Evolutionary conservation across 2,888 invertebrate genomes (phyloP).

Genomic region (Scotopteryx bipunctaria): DNA sequence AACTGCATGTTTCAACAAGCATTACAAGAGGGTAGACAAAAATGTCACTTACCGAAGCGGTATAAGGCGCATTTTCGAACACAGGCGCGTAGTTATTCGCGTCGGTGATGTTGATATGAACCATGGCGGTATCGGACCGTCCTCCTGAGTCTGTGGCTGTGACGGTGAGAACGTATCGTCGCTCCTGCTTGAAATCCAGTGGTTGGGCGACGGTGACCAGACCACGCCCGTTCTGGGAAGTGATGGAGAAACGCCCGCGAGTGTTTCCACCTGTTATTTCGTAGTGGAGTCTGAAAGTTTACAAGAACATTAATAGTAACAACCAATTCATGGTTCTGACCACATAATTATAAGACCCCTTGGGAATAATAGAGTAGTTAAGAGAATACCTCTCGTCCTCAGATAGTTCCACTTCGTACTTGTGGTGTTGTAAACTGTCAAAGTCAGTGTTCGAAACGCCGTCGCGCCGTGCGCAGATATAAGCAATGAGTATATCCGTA

Average conservation of each 20-base stretch:
- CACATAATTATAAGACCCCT: too few relatives aligned
- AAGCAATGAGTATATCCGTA: too few relatives aligned
- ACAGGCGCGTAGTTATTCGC: slow-evolving; percentile 97
- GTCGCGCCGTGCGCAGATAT: too few relatives aligned
- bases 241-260: slow-evolving; percentile 93
- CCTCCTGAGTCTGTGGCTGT: slow-evolving; percentile 96
- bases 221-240: slow-evolving; percentile 94
- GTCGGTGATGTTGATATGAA: slow-evolving; percentile 96
- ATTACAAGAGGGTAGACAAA: background rate
- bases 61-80: slow-evolving; percentile 96
- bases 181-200: slow-evolving; percentile 95
- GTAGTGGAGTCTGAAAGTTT: slow-evolving; percentile 87
- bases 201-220: slow-evolving; percentile 94
- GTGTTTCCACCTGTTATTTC: slow-evolving; percentile 93
- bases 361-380: too few relatives aligned
- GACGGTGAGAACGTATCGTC: slow-evolving; percentile 92
- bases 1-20: too few relatives aligned
- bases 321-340: background rate
- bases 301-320: background rate
- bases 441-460: too few relatives aligned
- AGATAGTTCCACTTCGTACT: too few relatives aligned
- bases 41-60: slow-evolving; percentile 85
- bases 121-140: slow-evolving; percentile 92
- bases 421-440: too few relatives aligned
- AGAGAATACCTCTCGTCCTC: too few relatives aligned